Base-by-base conservation (phyloP, 2,113 vertebrate species). In the Dicaeum eximium region DNA sequence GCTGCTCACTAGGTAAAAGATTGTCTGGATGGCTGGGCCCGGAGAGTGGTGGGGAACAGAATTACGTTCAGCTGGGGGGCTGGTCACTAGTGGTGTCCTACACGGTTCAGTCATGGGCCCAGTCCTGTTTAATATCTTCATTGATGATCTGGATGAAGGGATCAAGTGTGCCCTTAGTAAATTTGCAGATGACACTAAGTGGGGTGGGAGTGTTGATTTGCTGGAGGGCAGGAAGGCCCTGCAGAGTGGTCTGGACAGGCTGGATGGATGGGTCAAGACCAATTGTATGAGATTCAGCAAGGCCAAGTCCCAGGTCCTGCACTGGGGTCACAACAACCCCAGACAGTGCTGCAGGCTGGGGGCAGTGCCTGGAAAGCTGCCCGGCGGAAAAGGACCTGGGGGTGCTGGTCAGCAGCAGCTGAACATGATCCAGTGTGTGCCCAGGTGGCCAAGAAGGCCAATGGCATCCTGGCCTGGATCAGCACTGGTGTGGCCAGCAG, bases 301-400 rank as follows among this genome's bases (percentile, higher is more conserved):
- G 57, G 4, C 28, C n/a, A 44, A 44, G 57, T 51, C 27, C 25
- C 1, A 1, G 37, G 27, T 37, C 4, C 48, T 50, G 37, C 37
- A 3, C 31, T 24, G 4, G 1, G 13, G 50, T 38, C 44, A 65
- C 44, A 78, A 13, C 37, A 77, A 10, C 10, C 7, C 12, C 15
- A 6, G 33, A 23, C 65, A 78, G 28, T 0, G 0, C 48, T 8
- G 1, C 28, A 50, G 42, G 28, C 13, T 62, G 42, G 33, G n/a
- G 19, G 31, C 23, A 56, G 48, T 24, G 56, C 0, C 54, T 89
- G 62, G n/a, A 1, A 71, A 71, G 14, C 7, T 90, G 25, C 54
- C 40, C 2, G 1, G 14, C 4, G 6, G 12, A 27, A 82, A 54
- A 56, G 22, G 25, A 16, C 11, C 31, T 42, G 40, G 10, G 11